Evolutionary conservation across 2,888 invertebrate genomes (phyloP).

Genomic region (Tethea ocularis): DNA sequence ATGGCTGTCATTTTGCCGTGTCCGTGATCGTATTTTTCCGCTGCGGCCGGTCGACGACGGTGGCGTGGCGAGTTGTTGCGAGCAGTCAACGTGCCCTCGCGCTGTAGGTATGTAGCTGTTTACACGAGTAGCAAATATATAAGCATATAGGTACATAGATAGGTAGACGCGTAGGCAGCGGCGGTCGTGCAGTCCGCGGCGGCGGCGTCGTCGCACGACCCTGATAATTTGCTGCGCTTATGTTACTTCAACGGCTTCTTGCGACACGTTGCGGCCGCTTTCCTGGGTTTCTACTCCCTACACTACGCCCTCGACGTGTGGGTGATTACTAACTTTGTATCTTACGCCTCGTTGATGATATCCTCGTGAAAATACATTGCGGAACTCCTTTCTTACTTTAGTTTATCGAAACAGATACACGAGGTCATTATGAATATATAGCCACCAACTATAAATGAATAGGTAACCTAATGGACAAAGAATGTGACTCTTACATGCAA

Average conservation of each 20-base stretch:
- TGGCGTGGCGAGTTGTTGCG: constrained; percentile 32
- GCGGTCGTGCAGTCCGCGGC: constrained; percentile 61
- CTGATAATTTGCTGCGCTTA: constrained; percentile 82
- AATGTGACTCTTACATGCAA: too few relatives aligned
- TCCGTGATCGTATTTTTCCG: constrained; percentile 71
- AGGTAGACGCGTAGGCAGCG: constrained; percentile 70
- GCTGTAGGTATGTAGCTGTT: constrained; percentile 56
- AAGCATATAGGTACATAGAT: constrained; percentile 40
- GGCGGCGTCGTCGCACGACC: constrained; percentile 74
- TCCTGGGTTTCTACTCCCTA: constrained; percentile 67
- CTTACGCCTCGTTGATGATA: background rate
- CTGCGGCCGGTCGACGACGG: constrained; percentile 11
- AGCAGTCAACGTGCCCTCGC: constrained; percentile 53
- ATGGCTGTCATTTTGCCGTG: constrained; percentile 62
- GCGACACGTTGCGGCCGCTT: constrained; percentile 70
- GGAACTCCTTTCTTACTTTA: background rate
- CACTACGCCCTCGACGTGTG: constrained; percentile 44
- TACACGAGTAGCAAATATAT: constrained; percentile 50
- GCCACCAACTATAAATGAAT: too few relatives aligned
- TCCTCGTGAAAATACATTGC: background rate
- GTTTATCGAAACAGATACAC: background rate
- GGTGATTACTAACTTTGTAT: constrained; percentile 19
- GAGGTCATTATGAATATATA: background rate
- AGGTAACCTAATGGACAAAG: background rate
- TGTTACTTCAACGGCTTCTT: constrained; percentile 83